These are phyloP conservation scores for Caenorhabditis sp. DNA, from an alignment of 2,888 invertebrate genomes.

Conservation along the genomic window DNA sequence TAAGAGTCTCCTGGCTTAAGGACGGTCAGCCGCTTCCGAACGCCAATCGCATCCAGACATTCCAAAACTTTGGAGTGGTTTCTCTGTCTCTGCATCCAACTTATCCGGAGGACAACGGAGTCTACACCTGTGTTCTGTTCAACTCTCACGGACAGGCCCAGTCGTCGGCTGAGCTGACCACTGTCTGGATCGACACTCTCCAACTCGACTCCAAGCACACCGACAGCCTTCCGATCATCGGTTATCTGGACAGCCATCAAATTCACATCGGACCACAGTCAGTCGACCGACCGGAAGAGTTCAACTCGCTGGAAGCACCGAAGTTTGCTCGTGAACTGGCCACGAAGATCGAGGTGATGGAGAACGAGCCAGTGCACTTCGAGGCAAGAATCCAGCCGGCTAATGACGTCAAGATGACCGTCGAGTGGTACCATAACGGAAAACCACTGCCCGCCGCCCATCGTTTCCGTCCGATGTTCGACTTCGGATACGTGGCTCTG, in stretches of 20 bases:
- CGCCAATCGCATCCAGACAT: conserved; percentile 79
- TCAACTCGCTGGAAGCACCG: conserved; percentile 75
- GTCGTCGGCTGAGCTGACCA: conserved; percentile 74
- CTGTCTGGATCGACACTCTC: conserved; percentile 67
- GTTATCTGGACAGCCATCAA: conserved; percentile 87
- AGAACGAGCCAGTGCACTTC: conserved; percentile 94
- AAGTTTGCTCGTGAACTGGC: conserved; percentile 72
- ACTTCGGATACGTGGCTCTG: conserved; percentile 97
- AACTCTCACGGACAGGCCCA: conserved; percentile 78
- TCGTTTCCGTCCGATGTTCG: conserved; percentile 85
- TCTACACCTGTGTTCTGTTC: conserved; percentile 89
- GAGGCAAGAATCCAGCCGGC: conserved; percentile 97
- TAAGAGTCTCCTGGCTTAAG: conserved; percentile 82
- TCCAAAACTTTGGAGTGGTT: conserved; percentile 79
- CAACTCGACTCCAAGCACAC: conserved; percentile 90
- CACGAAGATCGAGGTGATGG: conserved; percentile 81
- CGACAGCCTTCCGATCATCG: conserved; percentile 90
- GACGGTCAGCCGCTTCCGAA: conserved; percentile 81
- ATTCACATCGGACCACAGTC: conserved; percentile 78
- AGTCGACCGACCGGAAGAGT: conserved; percentile 77
- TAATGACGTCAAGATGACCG: conserved; percentile 92
- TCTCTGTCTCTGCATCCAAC: conserved; percentile 77
- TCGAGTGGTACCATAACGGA: conserved; percentile 88
- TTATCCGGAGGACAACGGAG: conserved; percentile 88
- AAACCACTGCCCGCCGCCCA: conserved; percentile 89